phyloP scores from a whole-genome alignment of 2,888 invertebrate species.

The Thymelicus lineola region DNA sequence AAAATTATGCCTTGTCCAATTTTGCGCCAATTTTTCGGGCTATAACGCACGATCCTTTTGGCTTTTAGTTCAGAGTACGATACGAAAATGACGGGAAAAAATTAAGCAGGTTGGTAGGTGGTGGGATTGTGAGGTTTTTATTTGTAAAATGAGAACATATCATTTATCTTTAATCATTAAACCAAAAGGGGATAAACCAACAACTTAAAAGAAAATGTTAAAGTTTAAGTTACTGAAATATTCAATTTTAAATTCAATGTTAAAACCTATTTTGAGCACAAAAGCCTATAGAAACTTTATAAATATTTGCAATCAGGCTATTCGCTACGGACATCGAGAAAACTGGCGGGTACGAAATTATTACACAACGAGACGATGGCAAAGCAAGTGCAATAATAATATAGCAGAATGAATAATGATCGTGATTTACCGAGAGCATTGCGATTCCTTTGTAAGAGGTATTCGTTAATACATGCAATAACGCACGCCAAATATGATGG shows the following conservation, averaged over 20 bases:
- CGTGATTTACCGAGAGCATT: constrained; percentile 46
- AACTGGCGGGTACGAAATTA: constrained; percentile 47
- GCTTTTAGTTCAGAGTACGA: constrained; percentile 9
- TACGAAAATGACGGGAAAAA: constrained; percentile 22
- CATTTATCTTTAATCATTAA: too few species aligned
- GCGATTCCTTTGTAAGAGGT: constrained; percentile 57
- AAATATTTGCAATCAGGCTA: constrained; percentile 34
- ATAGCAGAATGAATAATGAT: constrained; percentile 48
- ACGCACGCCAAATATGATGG: constrained; percentile 58
- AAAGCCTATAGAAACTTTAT: background rate
- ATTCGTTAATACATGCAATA: constrained; percentile 54
- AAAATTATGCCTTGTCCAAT: constrained; percentile 73
- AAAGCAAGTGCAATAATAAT: constrained; percentile 60
- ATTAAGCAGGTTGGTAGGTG: background rate
- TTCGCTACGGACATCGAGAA: constrained; percentile 31
- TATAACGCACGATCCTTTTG: constrained; percentile 49
- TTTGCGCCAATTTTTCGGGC: constrained; percentile 75
- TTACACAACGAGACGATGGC: constrained; percentile 61
- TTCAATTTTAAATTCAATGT: too few species aligned
- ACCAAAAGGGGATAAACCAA: too few species aligned
- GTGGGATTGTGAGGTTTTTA: background rate
- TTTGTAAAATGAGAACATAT: too few species aligned
- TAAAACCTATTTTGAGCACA: background rate
- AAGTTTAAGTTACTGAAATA: too few species aligned
- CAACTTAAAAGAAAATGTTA: too few species aligned